These are phyloP conservation scores for Ephialtes manifestator DNA, from an alignment of 2,888 invertebrate species.

Conservation along the genomic window DNA sequence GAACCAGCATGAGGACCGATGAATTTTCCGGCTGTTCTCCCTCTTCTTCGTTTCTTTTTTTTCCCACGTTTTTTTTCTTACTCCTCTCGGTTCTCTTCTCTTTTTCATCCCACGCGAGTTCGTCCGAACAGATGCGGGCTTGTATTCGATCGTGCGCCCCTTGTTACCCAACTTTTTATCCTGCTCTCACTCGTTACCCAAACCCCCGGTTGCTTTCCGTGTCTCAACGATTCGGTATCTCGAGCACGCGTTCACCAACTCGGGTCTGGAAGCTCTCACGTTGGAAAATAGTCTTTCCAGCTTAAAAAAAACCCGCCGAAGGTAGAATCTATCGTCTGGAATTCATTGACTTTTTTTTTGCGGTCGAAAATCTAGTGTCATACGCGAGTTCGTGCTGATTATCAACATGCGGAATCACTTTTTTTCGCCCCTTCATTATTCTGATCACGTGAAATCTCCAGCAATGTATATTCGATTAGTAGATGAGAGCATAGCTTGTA, in stretches of 20 bases:
- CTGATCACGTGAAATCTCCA: neutral
- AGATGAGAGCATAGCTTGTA: neutral
- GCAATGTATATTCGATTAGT: neutral
- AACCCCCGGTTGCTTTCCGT: conserved; percentile 11
- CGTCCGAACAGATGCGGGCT: conserved; percentile 57
- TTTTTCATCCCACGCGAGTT: conserved; percentile 4
- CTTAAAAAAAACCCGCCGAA: neutral
- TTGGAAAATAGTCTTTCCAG: conserved; percentile 39
- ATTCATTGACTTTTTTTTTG: conserved; percentile 56
- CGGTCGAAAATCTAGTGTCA: conserved; percentile 18
- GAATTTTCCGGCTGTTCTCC: conserved; percentile 21
- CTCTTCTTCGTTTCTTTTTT: neutral
- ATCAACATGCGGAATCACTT: neutral
- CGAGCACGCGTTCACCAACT: conserved; percentile 75
- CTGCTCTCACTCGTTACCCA: conserved; percentile 61
- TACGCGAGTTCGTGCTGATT: neutral
- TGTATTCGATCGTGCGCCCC: conserved; percentile 40
- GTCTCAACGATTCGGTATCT: conserved; percentile 58
- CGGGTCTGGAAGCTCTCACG: conserved; percentile 56
- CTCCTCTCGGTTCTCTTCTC: conserved; percentile 27
- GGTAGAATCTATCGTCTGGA: conserved; percentile 54
- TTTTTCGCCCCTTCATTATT: neutral
- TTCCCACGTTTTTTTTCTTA: conserved; percentile 19
- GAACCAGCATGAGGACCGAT: conserved; percentile 38
- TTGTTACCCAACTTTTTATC: conserved; percentile 67